Percentiles rank a stretch among this genome's conserved stretches.
phyloP scores from a whole-genome alignment of 2,113 vertebrate species.

The Cariama cristata region DNA sequence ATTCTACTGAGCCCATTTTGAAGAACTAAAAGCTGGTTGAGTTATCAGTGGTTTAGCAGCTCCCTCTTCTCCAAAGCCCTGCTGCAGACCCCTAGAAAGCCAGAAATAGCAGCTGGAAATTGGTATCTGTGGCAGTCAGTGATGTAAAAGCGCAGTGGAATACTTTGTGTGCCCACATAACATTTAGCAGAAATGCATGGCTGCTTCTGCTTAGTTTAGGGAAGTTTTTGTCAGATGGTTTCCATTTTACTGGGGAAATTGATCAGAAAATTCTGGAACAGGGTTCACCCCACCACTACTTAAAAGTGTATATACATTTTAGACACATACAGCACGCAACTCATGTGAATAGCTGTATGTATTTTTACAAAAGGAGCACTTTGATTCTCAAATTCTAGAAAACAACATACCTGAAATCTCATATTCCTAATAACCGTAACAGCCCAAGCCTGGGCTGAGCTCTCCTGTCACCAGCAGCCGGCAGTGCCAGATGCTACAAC shows the following conservation, averaged over 20 bases:
- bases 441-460: background rate
- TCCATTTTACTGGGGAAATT: background rate
- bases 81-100: background rate
- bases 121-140: background rate
- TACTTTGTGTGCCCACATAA: background rate
- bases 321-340: background rate
- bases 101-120: background rate
- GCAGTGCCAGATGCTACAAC: conserved; percentile 28
- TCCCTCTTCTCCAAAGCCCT: background rate
- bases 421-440: background rate
- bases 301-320: background rate
- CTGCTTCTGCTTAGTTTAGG: background rate
- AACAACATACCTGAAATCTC: background rate
- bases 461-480: background rate
- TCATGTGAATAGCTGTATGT: background rate
- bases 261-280: background rate
- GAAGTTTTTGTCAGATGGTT: background rate
- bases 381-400: background rate
- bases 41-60: background rate
- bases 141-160: background rate
- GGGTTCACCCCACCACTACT: background rate
- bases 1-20: background rate
- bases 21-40: background rate
- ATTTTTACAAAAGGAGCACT: background rate
- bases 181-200: background rate